Conservation (phyloP, 1,140 invertebrate genomes). For the Belonocnema kinseyi region DNA sequence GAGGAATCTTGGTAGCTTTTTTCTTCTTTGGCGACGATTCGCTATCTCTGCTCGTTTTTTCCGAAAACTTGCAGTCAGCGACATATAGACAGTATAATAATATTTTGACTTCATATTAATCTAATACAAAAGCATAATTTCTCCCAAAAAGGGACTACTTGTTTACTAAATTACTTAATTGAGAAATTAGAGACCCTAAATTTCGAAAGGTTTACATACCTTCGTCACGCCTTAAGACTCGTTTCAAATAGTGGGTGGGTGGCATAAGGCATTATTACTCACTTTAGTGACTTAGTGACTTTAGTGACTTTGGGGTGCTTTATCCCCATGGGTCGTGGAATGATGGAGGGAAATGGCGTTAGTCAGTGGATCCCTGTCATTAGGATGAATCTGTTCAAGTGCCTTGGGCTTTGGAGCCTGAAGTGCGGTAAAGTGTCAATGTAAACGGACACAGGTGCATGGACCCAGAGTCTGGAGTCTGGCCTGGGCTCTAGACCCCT, state of each 20-base stretch:
- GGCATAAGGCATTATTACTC: not conserved
- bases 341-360: not conserved
- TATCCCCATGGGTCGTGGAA: constrained; percentile 7
- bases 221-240: not conserved
- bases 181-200: not conserved
- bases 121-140: too few relatives aligned
- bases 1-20: too few relatives aligned
- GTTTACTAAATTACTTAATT: too few relatives aligned
- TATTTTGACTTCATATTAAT: too few relatives aligned
- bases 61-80: too few relatives aligned
- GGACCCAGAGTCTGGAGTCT: not conserved
- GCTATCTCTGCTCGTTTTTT: too few relatives aligned
- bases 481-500: not conserved
- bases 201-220: not conserved
- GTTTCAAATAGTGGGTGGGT: not conserved
- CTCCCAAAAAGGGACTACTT: too few relatives aligned
- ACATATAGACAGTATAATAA: too few relatives aligned
- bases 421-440: not conserved
- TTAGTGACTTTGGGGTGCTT: not conserved
- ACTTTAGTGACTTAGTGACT: not conserved
- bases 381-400: not conserved
- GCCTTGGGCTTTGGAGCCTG: not conserved
- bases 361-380: constrained; percentile 1
- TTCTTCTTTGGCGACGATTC: too few relatives aligned
- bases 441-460: constrained; percentile 13